Evolutionary conservation across 2,113 vertebrate species (phyloP).

Genomic region (Cyanocitta stelleri): DNA sequence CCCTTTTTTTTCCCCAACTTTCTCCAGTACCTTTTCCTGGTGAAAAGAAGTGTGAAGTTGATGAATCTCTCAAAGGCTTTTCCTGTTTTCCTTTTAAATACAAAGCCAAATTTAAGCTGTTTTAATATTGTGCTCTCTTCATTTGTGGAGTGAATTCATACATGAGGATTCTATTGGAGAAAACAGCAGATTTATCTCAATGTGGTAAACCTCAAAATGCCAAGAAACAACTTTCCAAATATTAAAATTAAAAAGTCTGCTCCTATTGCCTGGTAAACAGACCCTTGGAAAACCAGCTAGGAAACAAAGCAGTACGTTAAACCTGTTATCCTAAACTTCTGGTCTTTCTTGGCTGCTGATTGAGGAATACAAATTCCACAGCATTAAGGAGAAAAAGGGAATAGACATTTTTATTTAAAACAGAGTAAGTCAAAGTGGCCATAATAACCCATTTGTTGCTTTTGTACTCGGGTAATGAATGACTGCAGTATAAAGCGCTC

Average conservation of each 20-base stretch:
- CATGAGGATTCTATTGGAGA: background rate
- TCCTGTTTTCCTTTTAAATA: background rate
- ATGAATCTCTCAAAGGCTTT: background rate
- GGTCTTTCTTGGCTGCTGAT: background rate
- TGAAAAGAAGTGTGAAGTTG: background rate
- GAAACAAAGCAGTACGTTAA: background rate
- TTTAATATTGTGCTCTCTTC: background rate
- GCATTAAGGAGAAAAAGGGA: background rate
- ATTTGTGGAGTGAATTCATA: background rate
- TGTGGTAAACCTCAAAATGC: background rate
- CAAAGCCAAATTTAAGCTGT: background rate
- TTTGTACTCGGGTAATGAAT: conserved; percentile 38
- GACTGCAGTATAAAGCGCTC: conserved; percentile 3
- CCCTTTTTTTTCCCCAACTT: background rate
- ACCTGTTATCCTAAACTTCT: background rate
- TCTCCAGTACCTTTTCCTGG: background rate
- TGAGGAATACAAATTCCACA: background rate
- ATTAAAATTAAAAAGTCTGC: background rate
- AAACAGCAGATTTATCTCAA: background rate
- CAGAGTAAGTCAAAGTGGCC: background rate
- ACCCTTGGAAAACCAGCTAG: background rate
- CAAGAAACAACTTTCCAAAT: background rate
- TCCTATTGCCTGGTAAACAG: background rate
- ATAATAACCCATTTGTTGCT: conserved; percentile 30
- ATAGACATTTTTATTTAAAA: conserved; percentile 21